Base-by-base conservation (phyloP, 1,140 invertebrate genomes). In the Leguminivora glycinivorella region DNA sequence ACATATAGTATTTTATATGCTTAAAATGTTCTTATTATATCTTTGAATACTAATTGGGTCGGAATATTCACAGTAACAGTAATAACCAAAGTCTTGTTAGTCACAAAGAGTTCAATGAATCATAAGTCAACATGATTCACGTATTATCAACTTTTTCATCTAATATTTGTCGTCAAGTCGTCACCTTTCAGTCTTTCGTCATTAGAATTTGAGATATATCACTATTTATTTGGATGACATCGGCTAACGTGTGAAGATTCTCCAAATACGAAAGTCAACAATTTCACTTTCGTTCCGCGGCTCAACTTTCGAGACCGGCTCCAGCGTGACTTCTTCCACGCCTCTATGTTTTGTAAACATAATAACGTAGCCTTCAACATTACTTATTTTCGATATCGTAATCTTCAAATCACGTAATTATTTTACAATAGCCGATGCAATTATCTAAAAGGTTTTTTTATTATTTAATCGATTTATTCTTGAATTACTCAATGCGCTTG, bases 281-380 rank as follows among this genome's bases (percentile, higher is more conserved):
- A 72, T 87, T 87, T 88, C 83, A 89, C 85, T 89, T 88, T 88
- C 83, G 72, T 83, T 82, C 69, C 68, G 76, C 74, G 78, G 25
- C 72, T 81, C 77, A 81, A 87, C 80, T 85, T 83, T 84, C 83
- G 73, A 83, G 47, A 70, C 56, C 66, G 66, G 58, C 66, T 40
- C 71, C 58, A 66, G 74, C 75, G 75, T 76, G 73, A 72, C 74
- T 78, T 74, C 71, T 75, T 75, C 74, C 77, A 80, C 76, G 73
- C 76, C 73, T 78, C 58, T 25, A 67, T 78, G 68, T 82, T 81
- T 81, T 78, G 74, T 83, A 76, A 81, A 83, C 74, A 83, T 68
- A 71, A 58, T 68, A 22, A 52, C 66, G 38, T 19, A 63, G 26
- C 70, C 71, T 70, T 69, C 52, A 9, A 70, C 56, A 68, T 74